Percentiles rank a stretch among this genome's conserved stretches.
Evolutionary conservation across 2,888 invertebrate genomes (phyloP).

Genomic region (Tetranychus piercei): DNA sequence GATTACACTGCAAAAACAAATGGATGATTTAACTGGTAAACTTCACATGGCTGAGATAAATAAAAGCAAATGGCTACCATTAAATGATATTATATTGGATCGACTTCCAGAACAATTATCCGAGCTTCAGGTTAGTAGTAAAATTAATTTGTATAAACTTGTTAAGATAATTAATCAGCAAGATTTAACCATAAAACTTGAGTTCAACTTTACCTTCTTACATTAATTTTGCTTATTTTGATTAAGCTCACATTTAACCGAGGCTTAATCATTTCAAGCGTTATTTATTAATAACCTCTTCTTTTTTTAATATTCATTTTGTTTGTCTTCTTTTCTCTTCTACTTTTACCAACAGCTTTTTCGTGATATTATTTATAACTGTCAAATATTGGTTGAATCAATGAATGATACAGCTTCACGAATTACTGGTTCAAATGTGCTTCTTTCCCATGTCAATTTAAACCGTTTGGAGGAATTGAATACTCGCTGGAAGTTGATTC

Average conservation of each 20-base stretch:
- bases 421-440: conserved; percentile 50
- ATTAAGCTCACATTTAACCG: no score
- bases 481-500: conserved; percentile 66
- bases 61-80: conserved; percentile 55
- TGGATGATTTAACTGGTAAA: conserved; percentile 68
- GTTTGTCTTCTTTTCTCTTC: no score
- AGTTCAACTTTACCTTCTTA: no score
- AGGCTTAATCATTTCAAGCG: no score
- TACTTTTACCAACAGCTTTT: conserved; percentile 1
- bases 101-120: conserved; percentile 68
- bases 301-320: no score
- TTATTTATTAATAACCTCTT: no score
- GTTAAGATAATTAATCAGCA: no score
- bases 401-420: conserved; percentile 54
- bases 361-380: conserved; percentile 38
- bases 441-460: conserved; percentile 46
- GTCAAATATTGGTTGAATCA: conserved; percentile 52
- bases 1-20: conserved; percentile 63
- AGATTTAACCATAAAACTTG: no score
- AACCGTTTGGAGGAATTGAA: conserved; percentile 55
- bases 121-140: conserved; percentile 40
- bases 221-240: no score
- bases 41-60: conserved; percentile 67
- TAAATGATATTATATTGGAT: conserved; percentile 49
- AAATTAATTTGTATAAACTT: no score